Conservation (phyloP, 1,140 invertebrate species). For the Brachionus manjavacas region DNA sequence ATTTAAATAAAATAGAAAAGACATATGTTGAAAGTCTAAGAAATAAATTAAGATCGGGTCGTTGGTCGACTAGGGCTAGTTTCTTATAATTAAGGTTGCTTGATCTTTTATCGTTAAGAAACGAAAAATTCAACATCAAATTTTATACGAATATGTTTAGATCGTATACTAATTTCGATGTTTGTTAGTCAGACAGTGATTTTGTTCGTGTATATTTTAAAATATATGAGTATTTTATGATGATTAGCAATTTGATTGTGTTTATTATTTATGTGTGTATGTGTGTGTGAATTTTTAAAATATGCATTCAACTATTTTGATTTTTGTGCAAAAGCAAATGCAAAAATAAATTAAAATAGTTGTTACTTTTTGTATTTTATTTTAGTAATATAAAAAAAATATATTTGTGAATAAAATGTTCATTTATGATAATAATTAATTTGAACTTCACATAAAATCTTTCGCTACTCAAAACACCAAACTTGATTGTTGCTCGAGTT, state of each 20-base stretch:
- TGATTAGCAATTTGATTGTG: background rate
- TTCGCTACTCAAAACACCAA: too few species aligned
- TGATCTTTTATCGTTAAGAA: slow-evolving; percentile 3
- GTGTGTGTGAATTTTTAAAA: background rate
- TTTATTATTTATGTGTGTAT: background rate
- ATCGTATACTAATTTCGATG: background rate
- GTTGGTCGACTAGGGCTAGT: background rate
- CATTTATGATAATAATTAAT: background rate
- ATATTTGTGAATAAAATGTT: too few species aligned
- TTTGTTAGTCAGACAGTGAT: background rate
- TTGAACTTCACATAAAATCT: too few species aligned
- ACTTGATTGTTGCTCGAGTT: too few species aligned
- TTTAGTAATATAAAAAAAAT: background rate
- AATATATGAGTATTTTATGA: background rate
- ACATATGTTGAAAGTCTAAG: background rate
- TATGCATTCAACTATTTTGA: background rate
- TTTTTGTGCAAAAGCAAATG: background rate
- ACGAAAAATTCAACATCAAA: background rate
- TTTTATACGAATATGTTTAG: background rate
- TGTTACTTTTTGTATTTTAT: background rate
- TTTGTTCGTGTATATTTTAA: background rate
- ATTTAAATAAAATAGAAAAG: background rate
- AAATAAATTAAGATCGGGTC: slow-evolving; percentile 11
- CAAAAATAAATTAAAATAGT: background rate
- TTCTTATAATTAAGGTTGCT: background rate